Percentiles rank a stretch among this genome's conserved stretches.
phyloP scores from a whole-genome alignment of 2,888 invertebrate species.

The Leptinotarsa peninsularis region DNA sequence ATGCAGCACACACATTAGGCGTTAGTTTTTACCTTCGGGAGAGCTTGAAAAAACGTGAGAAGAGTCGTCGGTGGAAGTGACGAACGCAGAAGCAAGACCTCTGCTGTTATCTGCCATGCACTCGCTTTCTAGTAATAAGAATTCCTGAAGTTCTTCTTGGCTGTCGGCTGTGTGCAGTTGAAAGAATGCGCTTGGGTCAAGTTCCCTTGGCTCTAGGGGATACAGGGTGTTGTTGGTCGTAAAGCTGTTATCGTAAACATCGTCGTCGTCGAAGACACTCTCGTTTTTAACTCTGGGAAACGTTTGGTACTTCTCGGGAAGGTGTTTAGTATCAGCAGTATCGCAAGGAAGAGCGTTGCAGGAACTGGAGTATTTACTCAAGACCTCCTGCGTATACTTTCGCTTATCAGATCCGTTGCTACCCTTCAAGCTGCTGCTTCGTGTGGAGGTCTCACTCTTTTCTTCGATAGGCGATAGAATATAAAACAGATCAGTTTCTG shows the following conservation, averaged over 20 bases:
- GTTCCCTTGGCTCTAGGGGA: slow-evolving; percentile 71
- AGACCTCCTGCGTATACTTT: slow-evolving; percentile 45
- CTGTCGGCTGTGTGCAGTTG: slow-evolving; percentile 73
- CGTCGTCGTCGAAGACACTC: slow-evolving; percentile 50
- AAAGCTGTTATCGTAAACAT: slow-evolving; percentile 47
- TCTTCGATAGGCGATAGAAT: slow-evolving; percentile 71
- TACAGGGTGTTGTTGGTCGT: slow-evolving; percentile 64
- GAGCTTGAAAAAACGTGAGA: slow-evolving; percentile 25
- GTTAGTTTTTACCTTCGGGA: slow-evolving; percentile 46
- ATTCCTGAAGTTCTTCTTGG: slow-evolving; percentile 74
- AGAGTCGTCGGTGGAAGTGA: slow-evolving; percentile 37
- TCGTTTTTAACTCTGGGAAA: slow-evolving; percentile 69
- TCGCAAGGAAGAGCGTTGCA: slow-evolving; percentile 61
- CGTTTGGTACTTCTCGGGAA: slow-evolving; percentile 67
- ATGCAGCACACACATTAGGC: slow-evolving; percentile 44
- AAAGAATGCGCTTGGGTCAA: slow-evolving; percentile 70
- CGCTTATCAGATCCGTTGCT: slow-evolving; percentile 58
- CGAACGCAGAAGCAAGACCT: slow-evolving; percentile 68
- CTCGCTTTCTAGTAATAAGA: slow-evolving; percentile 72
- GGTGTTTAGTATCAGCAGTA: slow-evolving; percentile 47
- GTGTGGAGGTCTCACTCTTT: slow-evolving; percentile 70
- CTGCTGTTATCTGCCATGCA: slow-evolving; percentile 67
- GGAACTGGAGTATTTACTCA: slow-evolving; percentile 61
- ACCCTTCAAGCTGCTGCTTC: slow-evolving; percentile 64
- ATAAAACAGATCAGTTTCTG: slow-evolving; percentile 55